Evolutionary conservation across 2,888 invertebrate species (phyloP), one percentile per base, ranked within the genome.

Genomic region (Coleophora deauratella): DNA sequence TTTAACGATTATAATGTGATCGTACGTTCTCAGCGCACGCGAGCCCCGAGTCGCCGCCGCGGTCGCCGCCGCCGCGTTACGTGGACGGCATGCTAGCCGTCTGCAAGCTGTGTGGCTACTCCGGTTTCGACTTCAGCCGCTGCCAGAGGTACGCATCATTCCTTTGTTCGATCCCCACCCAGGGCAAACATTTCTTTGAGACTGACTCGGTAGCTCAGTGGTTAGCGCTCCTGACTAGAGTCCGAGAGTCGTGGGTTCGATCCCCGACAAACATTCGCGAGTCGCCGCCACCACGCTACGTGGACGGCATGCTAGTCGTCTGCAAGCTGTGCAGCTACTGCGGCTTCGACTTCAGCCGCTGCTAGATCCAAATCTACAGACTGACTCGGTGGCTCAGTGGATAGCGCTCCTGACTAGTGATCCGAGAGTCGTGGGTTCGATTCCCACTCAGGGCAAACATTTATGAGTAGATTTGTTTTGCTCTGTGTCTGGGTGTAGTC

Each of bases 281-380:
- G 2, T 89, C 90, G 45, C 87, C 88, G 2, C 87, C 88, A 27
- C 89, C 91, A 3, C 89, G 90, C 53, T 87, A 86, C 48, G 87
- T 92, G 27, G 89, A 90, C 31, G 94, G 94, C 38, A 91, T 89
- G 82, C 76, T 92, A 51, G 94, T 94, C 7, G 88, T 96, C 1
- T 96, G 96, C 72, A 89, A 89, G 49, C 87, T 88, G 50, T 96
- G 96, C 70, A 96, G 96, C 12, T 91, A 91, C 62, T 88, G 91
- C 35, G 94, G 94, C 40, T 87, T 88, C 55, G 92, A 95, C 71
- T 93, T 95, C 68, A 91, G 90, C 54, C 89, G 89, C 46, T 96
- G 96, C 76, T 89, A 92, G 72, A 78, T 85, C 62, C 38, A 12
- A 14, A 7, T n/a, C n/a, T n/a, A n/a, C n/a, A n/a, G n/a, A n/a